phyloP scores from a whole-genome alignment of 2,797 vertebrate species.

The Myotis vivesi region DNA sequence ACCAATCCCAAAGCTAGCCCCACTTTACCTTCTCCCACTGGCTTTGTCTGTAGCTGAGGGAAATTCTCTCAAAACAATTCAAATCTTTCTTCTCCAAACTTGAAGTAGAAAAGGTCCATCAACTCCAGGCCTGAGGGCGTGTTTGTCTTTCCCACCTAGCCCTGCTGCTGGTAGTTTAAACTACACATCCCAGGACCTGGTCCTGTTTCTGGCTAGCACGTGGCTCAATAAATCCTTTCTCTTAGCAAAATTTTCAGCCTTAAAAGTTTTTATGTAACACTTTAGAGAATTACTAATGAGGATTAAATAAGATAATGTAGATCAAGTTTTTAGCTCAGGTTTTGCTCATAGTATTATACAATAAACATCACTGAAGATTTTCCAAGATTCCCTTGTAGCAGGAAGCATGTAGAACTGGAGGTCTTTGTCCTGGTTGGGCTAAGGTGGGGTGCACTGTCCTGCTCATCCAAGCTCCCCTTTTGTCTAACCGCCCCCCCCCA shows the following conservation, averaged over 20 bases:
- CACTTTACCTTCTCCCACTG: neutral
- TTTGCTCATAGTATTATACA: neutral
- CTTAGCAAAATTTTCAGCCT: neutral
- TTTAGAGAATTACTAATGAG: neutral
- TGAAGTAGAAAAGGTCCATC: neutral
- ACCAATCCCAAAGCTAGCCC: neutral
- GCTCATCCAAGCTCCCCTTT: neutral
- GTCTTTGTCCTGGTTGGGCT: neutral
- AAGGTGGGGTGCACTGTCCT: too few species aligned
- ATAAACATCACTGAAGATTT: neutral
- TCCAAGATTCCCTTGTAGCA: neutral
- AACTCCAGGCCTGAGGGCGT: neutral
- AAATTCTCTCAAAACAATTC: neutral
- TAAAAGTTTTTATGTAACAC: neutral
- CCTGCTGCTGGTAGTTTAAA: neutral
- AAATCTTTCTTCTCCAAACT: neutral
- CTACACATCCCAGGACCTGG: neutral
- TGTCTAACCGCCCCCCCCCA: fast-evolving
- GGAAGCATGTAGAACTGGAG: neutral
- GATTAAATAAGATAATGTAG: neutral
- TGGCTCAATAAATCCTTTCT: neutral
- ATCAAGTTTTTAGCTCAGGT: neutral
- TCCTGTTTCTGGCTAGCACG: neutral
- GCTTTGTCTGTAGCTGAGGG: neutral
- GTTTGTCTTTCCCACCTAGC: neutral